Conservation (phyloP, 2,888 invertebrate genomes). For the Cepaea hortensis region DNA sequence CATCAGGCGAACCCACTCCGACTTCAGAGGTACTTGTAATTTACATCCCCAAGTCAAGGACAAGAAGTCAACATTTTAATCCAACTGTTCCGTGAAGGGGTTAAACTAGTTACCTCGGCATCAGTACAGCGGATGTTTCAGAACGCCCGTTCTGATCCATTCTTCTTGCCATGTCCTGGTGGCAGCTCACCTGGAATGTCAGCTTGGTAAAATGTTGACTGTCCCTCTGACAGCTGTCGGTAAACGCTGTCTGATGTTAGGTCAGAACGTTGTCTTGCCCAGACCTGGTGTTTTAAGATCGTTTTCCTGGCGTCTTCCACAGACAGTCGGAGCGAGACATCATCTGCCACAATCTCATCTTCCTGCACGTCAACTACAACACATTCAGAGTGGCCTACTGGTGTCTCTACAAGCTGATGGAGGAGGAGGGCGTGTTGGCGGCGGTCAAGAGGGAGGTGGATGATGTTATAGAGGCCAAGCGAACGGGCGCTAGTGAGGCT, state of each 20-base stretch:
- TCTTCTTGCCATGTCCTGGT: no score
- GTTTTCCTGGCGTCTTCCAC: neutral
- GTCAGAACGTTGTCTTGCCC: neutral
- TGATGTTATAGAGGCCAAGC: conserved; percentile 61
- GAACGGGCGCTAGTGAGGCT: conserved; percentile 57
- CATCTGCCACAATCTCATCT: conserved; percentile 75
- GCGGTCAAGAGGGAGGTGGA: conserved; percentile 70
- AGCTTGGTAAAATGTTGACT: no score
- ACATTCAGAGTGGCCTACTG: conserved; percentile 75
- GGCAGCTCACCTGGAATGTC: no score
- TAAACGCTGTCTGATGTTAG: neutral
- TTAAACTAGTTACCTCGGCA: no score
- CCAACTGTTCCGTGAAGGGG: no score
- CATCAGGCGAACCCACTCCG: no score
- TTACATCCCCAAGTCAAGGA: no score
- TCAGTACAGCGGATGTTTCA: no score
- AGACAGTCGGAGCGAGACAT: conserved; percentile 74
- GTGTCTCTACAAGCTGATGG: conserved; percentile 72
- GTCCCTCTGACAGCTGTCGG: no score
- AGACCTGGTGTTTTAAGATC: neutral
- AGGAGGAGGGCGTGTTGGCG: conserved; percentile 62
- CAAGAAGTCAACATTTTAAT: no score
- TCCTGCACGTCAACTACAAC: conserved; percentile 76
- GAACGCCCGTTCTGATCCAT: no score
- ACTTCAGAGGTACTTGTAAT: no score